A percentile compares a stretch with the other conserved stretches of the same genome.
phyloP scores from a whole-genome alignment of 2,888 invertebrate species.

The Chalcis sispes region DNA sequence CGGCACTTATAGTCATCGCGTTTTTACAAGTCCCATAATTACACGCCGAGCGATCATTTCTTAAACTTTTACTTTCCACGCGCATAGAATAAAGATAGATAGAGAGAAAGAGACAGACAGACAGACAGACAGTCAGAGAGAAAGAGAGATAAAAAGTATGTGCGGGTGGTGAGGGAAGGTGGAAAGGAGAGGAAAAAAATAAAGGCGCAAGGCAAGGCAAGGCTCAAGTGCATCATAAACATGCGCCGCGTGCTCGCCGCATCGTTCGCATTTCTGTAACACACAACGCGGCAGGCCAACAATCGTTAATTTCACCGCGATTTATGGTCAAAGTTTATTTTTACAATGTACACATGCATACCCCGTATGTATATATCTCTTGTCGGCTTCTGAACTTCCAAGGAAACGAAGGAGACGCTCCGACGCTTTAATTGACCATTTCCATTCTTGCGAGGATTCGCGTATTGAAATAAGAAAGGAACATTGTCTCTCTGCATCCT shows the following conservation, averaged over 20 bases:
- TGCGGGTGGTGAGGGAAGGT: no score
- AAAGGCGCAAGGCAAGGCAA: no score
- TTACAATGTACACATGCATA: neutral
- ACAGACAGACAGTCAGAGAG: no score
- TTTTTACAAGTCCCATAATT: conserved; percentile 9
- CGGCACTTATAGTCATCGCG: neutral
- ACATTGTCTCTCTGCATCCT: no score
- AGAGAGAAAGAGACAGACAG: neutral
- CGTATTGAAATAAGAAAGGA: neutral
- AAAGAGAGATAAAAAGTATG: no score
- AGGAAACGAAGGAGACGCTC: no score
- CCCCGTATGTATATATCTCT: no score
- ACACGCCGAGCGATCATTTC: conserved; percentile 5
- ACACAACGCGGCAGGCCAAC: no score
- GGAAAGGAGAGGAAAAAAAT: no score
- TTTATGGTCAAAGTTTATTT: conserved; percentile 31
- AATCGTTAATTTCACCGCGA: conserved; percentile 52
- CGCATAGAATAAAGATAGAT: neutral
- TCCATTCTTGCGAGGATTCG: neutral
- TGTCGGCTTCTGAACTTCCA: no score
- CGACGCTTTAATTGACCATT: conserved; percentile 12
- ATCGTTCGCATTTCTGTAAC: conserved; percentile 38
- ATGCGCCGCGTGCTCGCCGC: conserved; percentile 19
- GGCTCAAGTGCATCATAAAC: conserved; percentile 16
- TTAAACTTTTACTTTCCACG: conserved; percentile 27